phyloP scores from a whole-genome alignment of 2,113 vertebrate species.

The Xenus cinereus region DNA sequence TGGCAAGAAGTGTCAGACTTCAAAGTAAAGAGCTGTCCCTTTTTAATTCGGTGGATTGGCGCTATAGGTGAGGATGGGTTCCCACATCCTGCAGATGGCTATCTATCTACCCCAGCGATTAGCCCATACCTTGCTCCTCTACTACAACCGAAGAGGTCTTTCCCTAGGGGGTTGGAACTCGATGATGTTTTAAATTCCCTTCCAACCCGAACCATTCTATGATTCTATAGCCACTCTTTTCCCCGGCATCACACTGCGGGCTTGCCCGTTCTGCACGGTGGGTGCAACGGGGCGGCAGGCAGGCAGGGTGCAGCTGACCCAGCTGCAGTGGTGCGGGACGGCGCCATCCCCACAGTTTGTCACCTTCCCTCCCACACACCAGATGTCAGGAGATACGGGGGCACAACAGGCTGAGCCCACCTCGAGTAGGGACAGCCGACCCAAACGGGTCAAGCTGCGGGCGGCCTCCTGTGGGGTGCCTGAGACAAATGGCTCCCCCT shows the following conservation, averaged over 20 bases:
- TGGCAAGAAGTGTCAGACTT: conserved; percentile 43
- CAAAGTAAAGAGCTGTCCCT: conserved; percentile 2
- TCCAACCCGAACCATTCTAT: too few relatives aligned
- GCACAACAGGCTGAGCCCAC: background rate
- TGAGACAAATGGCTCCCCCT: background rate
- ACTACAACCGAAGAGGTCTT: background rate
- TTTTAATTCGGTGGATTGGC: background rate
- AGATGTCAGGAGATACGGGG: background rate
- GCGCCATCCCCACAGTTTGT: fast-evolving
- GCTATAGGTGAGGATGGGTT: fast-evolving
- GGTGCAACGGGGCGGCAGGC: background rate
- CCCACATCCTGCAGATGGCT: background rate
- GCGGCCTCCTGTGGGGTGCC: too few relatives aligned
- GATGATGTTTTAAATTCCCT: too few relatives aligned
- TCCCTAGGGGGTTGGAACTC: background rate
- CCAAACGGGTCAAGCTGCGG: background rate
- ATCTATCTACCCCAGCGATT: background rate
- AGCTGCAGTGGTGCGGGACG: background rate
- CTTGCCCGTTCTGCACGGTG: fast-evolving
- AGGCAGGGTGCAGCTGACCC: background rate
- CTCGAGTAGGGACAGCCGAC: fast-evolving
- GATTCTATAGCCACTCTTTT: background rate
- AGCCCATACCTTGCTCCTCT: background rate
- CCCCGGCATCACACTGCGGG: fast-evolving
- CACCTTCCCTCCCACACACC: background rate